Evolutionary conservation across 2,113 vertebrate genomes (phyloP).

Genomic region (Macaca mulatta): DNA sequence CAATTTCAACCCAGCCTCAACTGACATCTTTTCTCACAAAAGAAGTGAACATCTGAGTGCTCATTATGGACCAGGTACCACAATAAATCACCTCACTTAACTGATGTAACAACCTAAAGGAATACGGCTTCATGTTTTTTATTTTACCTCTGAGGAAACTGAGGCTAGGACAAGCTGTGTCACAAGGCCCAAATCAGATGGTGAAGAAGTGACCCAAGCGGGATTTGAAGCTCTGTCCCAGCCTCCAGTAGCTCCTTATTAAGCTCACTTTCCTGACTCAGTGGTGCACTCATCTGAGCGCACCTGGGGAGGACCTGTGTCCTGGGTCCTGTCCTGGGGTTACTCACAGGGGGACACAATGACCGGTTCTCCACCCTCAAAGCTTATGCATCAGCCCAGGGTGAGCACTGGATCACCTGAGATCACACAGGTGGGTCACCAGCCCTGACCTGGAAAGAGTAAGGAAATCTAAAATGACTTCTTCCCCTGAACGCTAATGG

Average conservation of each 20-base stretch:
- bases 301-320: background rate
- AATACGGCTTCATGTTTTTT: background rate
- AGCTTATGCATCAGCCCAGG: background rate
- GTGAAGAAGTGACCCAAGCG: background rate
- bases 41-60: no score
- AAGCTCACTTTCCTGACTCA: background rate
- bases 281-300: background rate
- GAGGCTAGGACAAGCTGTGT: background rate
- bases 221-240: fast-evolving
- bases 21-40: background rate
- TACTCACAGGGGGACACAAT: fast-evolving
- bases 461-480: background rate
- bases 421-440: background rate
- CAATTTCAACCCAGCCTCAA: background rate
- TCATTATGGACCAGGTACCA: fast-evolving
- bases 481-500: fast-evolving
- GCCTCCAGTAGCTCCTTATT: background rate
- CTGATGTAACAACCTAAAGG: background rate
- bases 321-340: no score
- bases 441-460: background rate
- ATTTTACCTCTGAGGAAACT: background rate
- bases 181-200: background rate
- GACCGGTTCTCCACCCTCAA: background rate
- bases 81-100: background rate
- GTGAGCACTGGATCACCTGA: fast-evolving